Evolutionary conservation across 2,797 vertebrate genomes (phyloP).

Genomic region (Eulemur coronatus): DNA sequence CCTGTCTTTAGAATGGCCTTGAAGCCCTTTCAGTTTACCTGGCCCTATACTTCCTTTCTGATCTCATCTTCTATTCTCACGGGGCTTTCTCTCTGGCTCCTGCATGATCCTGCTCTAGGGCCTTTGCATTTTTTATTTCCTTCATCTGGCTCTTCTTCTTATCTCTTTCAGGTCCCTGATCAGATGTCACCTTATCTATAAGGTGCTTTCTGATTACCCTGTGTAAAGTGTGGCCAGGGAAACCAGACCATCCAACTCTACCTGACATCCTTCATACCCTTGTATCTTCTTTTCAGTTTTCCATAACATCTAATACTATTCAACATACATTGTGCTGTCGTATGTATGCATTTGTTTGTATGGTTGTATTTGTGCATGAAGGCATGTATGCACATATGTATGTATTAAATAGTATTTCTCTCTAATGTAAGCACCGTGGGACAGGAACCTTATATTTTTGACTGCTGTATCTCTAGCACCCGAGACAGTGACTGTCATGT

Average conservation of each 20-base stretch:
- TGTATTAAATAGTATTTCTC: not conserved
- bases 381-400: not conserved
- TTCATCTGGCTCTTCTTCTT: not conserved
- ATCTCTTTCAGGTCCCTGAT: not conserved
- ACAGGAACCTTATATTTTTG: not conserved
- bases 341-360: not conserved
- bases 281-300: not conserved
- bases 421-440: not conserved
- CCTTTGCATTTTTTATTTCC: not conserved
- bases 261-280: not conserved
- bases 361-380: not conserved
- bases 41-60: not conserved
- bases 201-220: not conserved
- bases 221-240: not conserved
- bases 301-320: not conserved
- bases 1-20: not conserved
- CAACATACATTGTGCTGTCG: not conserved
- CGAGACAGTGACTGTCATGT: not conserved
- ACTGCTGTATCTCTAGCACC: not conserved
- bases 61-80: not conserved
- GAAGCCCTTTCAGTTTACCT: not conserved
- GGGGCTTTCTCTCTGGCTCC: not conserved
- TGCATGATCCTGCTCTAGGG: not conserved
- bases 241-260: not conserved
- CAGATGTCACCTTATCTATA: not conserved